phyloP scores from a whole-genome alignment of 2,888 invertebrate genomes.

The Drosophila testacea region DNA sequence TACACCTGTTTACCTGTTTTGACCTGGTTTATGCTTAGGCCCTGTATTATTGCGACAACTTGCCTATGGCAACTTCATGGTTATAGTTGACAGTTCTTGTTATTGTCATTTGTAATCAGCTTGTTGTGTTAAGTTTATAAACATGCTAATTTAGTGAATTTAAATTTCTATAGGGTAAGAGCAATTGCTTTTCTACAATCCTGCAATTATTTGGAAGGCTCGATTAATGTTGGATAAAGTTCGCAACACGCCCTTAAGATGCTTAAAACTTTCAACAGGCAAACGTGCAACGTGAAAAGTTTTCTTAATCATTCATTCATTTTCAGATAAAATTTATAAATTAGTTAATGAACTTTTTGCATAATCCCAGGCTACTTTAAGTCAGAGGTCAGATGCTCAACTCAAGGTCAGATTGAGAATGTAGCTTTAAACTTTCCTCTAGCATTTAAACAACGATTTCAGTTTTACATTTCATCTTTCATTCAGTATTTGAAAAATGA shows the following conservation, averaged over 20 bases:
- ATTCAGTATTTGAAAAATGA: constrained; percentile 6
- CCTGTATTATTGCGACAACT: constrained; percentile 27
- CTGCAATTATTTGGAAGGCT: constrained; percentile 20
- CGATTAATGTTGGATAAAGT: constrained; percentile 25
- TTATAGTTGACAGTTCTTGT: constrained; percentile 18
- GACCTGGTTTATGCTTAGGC: constrained; percentile 31
- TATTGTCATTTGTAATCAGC: constrained; percentile 46
- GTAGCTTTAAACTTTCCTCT: not conserved
- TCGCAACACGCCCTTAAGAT: constrained; percentile 9
- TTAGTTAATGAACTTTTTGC: constrained; percentile 12
- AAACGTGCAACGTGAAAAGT: constrained; percentile 21
- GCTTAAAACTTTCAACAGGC: constrained; percentile 13
- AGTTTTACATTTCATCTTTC: not conserved
- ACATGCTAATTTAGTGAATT: constrained; percentile 39
- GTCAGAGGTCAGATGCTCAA: constrained; percentile 5
- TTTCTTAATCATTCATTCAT: constrained; percentile 16
- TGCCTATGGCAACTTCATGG: constrained; percentile 22
- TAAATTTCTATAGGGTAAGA: constrained; percentile 33
- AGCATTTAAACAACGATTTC: constrained; percentile 3
- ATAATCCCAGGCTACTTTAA: not conserved
- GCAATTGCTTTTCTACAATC: constrained; percentile 17
- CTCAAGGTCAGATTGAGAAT: constrained; percentile 3
- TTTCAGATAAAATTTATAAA: constrained; percentile 10
- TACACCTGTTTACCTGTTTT: constrained; percentile 34
- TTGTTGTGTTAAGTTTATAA: constrained; percentile 41